Percentiles rank a stretch among this genome's conserved stretches.
phyloP scores from a whole-genome alignment of 2,113 vertebrate species.

The Edolisoma coerulescens region DNA sequence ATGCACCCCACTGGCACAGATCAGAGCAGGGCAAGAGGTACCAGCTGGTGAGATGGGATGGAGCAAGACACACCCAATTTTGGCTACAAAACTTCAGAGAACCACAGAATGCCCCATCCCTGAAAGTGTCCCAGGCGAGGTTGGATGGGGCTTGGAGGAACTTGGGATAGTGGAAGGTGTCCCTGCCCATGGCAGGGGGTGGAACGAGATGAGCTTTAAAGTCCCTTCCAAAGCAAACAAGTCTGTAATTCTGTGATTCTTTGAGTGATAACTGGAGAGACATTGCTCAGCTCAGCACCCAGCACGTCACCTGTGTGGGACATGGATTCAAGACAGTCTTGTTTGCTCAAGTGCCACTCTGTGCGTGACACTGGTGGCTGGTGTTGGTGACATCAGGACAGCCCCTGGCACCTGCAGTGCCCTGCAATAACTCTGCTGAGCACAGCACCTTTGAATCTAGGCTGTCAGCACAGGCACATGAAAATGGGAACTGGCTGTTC shows the following conservation, averaged over 20 bases:
- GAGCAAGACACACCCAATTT: not conserved
- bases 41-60: not conserved
- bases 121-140: not conserved
- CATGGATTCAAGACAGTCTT: not conserved
- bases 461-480: not conserved
- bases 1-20: not conserved
- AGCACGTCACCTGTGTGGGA: not conserved
- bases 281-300: not conserved
- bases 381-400: accelerated
- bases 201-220: not conserved
- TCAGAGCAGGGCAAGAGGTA: not conserved
- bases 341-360: not conserved
- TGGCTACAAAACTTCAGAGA: not conserved
- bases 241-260: not conserved
- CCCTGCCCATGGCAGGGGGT: not conserved
- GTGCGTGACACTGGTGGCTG: not conserved
- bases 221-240: not conserved
- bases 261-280: not conserved
- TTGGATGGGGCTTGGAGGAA: not conserved
- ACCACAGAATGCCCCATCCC: not conserved
- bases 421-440: not conserved
- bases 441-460: not conserved
- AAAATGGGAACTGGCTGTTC: not conserved
- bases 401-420: not conserved
- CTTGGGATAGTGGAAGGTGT: not conserved